phyloP scores from a whole-genome alignment of 2,113 vertebrate genomes.

The Esox niger region DNA sequence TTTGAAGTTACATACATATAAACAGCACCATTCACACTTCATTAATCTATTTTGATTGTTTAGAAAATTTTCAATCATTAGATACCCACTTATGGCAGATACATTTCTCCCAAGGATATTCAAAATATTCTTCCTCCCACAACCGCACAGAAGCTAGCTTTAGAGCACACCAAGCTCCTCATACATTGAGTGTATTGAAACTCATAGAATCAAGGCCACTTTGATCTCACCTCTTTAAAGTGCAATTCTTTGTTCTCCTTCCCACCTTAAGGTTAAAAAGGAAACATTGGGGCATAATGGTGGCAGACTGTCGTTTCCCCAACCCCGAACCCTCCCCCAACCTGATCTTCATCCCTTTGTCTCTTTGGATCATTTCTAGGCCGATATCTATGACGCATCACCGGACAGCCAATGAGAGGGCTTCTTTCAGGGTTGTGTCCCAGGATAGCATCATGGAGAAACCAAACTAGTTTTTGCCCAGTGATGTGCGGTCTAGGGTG shows the following conservation, averaged over 20 bases:
- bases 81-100: no score
- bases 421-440: conserved; percentile 24
- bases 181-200: neutral
- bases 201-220: no score
- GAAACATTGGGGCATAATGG: neutral
- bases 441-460: conserved; percentile 24
- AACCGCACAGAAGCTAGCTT: no score
- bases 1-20: neutral
- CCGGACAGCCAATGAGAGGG: conserved; percentile 50
- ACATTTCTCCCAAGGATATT: neutral
- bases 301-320: neutral
- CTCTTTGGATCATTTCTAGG: conserved; percentile 43
- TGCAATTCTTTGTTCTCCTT: neutral
- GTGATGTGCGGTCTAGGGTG: conserved; percentile 34
- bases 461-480: conserved; percentile 36
- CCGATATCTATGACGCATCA: conserved; percentile 47
- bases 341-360: conserved; percentile 38
- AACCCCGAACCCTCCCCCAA: conserved; percentile 6
- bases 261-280: neutral
- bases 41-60: neutral
- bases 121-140: neutral
- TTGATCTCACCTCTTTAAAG: neutral
- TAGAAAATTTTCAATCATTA: no score
- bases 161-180: neutral
- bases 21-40: neutral